Base-by-base conservation (phyloP, 2,797 vertebrate genomes). In the Enteromius unitaeniatus region DNA sequence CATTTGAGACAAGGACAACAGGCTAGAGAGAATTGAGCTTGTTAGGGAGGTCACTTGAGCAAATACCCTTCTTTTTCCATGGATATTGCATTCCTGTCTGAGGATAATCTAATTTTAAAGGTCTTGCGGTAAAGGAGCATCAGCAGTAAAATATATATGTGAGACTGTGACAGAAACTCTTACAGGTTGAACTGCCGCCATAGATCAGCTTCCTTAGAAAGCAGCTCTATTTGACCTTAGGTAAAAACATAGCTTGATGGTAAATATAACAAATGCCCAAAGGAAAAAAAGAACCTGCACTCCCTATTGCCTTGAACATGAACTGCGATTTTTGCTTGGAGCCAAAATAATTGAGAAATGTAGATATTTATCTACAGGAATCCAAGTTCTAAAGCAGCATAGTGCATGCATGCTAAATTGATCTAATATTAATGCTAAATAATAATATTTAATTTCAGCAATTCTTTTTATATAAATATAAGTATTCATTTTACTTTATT, bases 211-310 rank as follows among this genome's bases (percentile, higher is more conserved):
- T 55, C 85, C 67, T 73, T 51, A 84, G 72, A 86, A 81, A 84
- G 53, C 42, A 75, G 76, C 87, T 79, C 65, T 45, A 62, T 77
- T 90, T 90, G 85, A 92, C 89, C 88, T 87, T 81, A 74, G 75
- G 83, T 91, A 83, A 84, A 86, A 78, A 80, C 51, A 84, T 72
- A 21, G 53, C 86, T 83, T 28, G 68, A 84, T 84, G 53, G 70
- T 86, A 86, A 91, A 90, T 81, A 64, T 90, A 85, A 86, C 79
- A 86, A 88, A 84, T 89, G 85, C 86, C 86, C 51, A 42, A 64
- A 26, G 10, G 89, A 89, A 64, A 82, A 14, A 79, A 87, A 81
- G 72, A 86, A 70, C 64, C 31, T 84, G 51, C 64, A 74, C 45
- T 31, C 55, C 49, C 78, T 31, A 78, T 77, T 78, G 79, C 21